A percentile compares a stretch with the other conserved stretches of the same genome.
Conservation (phyloP, 2,113 vertebrate genomes). For the Malurus cyaneus region DNA sequence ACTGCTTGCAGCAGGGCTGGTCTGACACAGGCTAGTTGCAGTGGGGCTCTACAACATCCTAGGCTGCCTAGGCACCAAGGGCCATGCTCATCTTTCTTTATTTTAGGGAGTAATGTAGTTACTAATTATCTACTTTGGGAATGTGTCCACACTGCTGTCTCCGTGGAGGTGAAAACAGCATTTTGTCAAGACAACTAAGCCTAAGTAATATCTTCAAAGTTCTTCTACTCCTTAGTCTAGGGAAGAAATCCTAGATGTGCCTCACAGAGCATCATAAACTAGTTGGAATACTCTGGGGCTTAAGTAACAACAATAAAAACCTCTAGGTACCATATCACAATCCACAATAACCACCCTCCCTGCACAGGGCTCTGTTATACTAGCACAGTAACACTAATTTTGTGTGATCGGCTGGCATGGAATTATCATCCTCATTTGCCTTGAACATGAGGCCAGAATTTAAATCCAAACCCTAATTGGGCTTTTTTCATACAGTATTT, state of each 20-base stretch:
- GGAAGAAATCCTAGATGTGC: not conserved
- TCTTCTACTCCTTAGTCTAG: not conserved
- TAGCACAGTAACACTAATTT: not conserved
- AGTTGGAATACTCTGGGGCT: not conserved
- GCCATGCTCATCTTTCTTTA: not conserved
- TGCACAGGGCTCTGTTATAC: not conserved
- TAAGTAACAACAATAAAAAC: not conserved
- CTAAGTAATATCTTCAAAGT: not conserved
- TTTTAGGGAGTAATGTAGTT: not conserved
- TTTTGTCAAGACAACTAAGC: not conserved
- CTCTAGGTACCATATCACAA: not conserved
- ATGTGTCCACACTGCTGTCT: not conserved
- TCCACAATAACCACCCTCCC: not conserved
- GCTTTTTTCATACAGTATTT: not conserved
- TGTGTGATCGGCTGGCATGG: not conserved
- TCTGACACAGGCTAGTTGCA: not conserved
- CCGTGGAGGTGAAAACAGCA: not conserved
- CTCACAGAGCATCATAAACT: not conserved
- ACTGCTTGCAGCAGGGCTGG: not conserved
- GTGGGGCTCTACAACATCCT: not conserved
- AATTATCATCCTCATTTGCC: not conserved
- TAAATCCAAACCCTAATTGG: not conserved
- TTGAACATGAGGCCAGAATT: not conserved
- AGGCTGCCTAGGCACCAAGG: not conserved
- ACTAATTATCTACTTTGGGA: not conserved